Evolutionary conservation across 1,140 invertebrate species (phyloP), one percentile per base, ranked within the genome.

Genomic region (Solen grandis): DNA sequence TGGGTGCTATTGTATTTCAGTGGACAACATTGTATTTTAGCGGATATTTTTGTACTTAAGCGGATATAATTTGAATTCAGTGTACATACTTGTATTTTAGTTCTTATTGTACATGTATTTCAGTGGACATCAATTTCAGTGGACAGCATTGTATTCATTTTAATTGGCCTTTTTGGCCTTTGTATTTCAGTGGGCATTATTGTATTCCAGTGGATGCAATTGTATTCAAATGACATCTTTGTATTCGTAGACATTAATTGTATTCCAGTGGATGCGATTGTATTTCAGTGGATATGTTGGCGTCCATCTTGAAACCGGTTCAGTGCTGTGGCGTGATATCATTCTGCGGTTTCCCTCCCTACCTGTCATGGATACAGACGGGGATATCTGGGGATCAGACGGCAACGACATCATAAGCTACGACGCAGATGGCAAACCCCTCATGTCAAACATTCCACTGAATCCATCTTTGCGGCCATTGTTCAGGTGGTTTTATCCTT

Each of bases 381-480:
- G 88, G 14, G 84, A 82, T 57, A 50, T 88, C 54, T 88, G 88
- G 46, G 88, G 87, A 13, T 83, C 83, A 1, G 86, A 89, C 63
- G 86, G 85, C 0, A 63, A 59, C 19, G 63, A 60, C 46, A 60
- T 89, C 10, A 74, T 85, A 31, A 81, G 79, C 52, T 83, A 87
- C 36, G 73, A 79, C 25, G 66, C 41, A 2, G 70, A 83, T 35
- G 87, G 87, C 22, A 79, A 75, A 70, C 85, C 78, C 10, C n/a
- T 74, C 13, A 57, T 68, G 22, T 41, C 41, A 4, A 27, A 82
- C 25, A 74, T 84, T 16, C 55, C 63, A 22, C 52, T 86, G 13
- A 36, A 80, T 46, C 76, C 80, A 35, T 38, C 19, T 31, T 31
- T 86, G 25, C 50, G 54, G 14, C 82, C 85, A n/a, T 57, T 84